Evolutionary conservation across 2,113 vertebrate genomes (phyloP).

Genomic region (Proteles cristata): DNA sequence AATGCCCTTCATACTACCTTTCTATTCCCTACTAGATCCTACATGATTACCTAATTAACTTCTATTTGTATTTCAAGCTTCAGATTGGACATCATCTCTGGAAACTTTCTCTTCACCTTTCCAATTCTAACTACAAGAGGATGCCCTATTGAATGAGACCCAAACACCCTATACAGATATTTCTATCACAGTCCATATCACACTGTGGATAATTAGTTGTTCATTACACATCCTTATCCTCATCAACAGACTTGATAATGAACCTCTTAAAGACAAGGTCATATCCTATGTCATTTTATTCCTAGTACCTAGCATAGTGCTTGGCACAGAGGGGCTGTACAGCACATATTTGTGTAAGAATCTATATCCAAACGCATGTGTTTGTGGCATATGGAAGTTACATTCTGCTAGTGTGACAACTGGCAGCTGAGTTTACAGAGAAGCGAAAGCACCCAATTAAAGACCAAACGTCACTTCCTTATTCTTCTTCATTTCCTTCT

Average conservation of each 20-base stretch:
- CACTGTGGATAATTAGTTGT: not conserved
- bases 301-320: not conserved
- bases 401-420: not conserved
- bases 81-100: not conserved
- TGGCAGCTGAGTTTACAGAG: conserved; percentile 8
- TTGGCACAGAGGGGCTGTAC: not conserved
- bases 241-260: not conserved
- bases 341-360: not conserved
- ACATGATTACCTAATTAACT: not conserved
- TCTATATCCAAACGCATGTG: not conserved
- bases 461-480: not conserved
- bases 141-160: not conserved
- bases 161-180: not conserved
- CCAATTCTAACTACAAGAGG: not conserved
- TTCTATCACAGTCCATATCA: not conserved
- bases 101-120: not conserved
- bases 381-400: not conserved
- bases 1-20: not conserved
- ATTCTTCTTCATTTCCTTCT: conserved; percentile 17
- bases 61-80: not conserved
- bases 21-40: not conserved
- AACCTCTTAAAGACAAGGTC: not conserved
- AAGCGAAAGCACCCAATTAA: conserved; percentile 46
- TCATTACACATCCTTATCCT: not conserved
- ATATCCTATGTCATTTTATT: not conserved